Evolutionary conservation across 2,888 invertebrate genomes (phyloP), one percentile per base, ranked within the genome.

Genomic region (Hirtodrosophila duncani): DNA sequence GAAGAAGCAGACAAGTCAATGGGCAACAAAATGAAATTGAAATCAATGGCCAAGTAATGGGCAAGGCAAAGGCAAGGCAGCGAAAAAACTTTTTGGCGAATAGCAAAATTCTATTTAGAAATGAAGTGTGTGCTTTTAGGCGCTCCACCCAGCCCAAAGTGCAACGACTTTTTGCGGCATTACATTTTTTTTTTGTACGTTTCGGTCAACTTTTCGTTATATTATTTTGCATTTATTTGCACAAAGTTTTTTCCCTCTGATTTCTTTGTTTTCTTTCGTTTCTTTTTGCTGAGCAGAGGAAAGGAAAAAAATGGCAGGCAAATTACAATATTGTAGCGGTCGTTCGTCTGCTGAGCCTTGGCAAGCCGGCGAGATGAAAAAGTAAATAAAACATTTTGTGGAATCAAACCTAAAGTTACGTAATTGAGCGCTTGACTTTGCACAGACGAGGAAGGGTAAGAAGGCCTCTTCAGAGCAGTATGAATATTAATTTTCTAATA

Each of bases 181-280:
- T 18, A 18, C 39, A 20, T 13, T n/a, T 26, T 42, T 44, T 51
- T 69, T 66, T 41, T 50, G 39, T 18, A 41, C 53, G 53, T 65
- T 34, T 67, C 52, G 67, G 72, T 75, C 63, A 81, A 77, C 81
- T 81, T 81, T 81, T 72, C 64, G 77, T 68, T 59, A 80, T 72
- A 81, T 77, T 77, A 80, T 80, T 82, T 80, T 68, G 68, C 78
- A 77, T 79, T 80, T 82, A 77, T 82, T 79, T 79, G 71, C 70
- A 34, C 65, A 77, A 42, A 65, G 63, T 81, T 56, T 60, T 45
- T 51, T 59, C 23, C 9, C 30, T 30, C 27, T 33, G 31, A 29
- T 49, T 60, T 41, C 34, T 60, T 51, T 61, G 61, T 63, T 53
- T 59, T 61, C 62, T 64, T 67, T 58, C 57, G 64, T 69, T 74